Base-by-base conservation (phyloP, 2,797 vertebrate species). In the Schizopygopsis pylzovi region DNA sequence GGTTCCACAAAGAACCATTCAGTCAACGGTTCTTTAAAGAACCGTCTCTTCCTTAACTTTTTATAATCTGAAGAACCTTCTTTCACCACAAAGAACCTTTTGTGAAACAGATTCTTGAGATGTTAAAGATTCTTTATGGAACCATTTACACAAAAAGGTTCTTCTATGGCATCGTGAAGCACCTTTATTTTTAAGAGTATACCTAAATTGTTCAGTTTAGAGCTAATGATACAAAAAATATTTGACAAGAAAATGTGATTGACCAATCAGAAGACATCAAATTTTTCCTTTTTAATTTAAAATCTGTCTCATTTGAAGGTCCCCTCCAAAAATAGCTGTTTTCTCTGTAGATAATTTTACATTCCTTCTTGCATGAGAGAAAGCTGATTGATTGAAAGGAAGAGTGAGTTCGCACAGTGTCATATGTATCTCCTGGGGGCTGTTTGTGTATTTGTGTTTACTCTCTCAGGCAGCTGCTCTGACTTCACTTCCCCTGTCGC, bases 381-480 rank as follows among this genome's bases (percentile, higher is more conserved):
- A 45, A 61, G 67, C 45, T 52, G 77, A 54, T 52, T 43, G 68
- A 87, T 33, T 78, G 65, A 87, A 79, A 37, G 68, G 72, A 59
- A 73, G 52, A 71, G 63, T 79, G 73, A 71, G 56, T 80, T 81
- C 76, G 45, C 12, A 41, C 22, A 59, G 85, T 65, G 65, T 79
- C 86, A 85, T 83, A 83, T 88, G 86, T 71, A 79, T 85, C 71
- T 89, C 89, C 65, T 43, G 43, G 65, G 85, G 83, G 73, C 10
- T 82, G 67, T 83, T 54, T 80, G 65, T 82, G 59, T 83, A 43
- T 86, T 76, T 79, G 81, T 88, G 80, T 82, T 76, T 85, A 47
- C 79, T 47, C 81, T 75, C 72, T 86, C 54, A 75, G 76, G 78
- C 89, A 89, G 84, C 82, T 86, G 87, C 77, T 76, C 52, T 86